Evolutionary conservation across 2,113 vertebrate genomes (phyloP).

Genomic region (Lepus americanus): DNA sequence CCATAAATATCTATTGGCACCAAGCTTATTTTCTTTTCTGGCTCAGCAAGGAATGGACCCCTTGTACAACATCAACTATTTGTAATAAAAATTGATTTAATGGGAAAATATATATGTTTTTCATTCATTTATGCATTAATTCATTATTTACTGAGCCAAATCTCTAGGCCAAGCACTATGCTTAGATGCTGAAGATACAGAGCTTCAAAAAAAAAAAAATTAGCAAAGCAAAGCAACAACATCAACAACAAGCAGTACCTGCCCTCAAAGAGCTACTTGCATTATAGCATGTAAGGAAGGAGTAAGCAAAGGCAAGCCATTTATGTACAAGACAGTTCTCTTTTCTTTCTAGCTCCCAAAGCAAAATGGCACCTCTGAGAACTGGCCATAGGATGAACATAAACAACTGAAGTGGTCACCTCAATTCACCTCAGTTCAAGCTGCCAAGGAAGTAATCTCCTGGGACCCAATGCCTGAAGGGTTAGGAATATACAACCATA

Average conservation of each 20-base stretch:
- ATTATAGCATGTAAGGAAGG: neutral
- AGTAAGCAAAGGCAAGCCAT: neutral
- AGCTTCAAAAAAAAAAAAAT: neutral
- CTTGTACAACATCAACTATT: neutral
- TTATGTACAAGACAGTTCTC: neutral
- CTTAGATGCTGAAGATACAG: neutral
- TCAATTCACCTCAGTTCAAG: slow-evolving; percentile 50
- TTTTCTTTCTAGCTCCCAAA: slow-evolving; percentile 45
- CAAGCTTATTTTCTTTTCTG: slow-evolving; percentile 33
- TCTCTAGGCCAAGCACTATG: neutral
- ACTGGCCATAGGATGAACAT: neutral
- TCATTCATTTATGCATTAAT: neutral
- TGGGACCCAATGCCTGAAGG: neutral
- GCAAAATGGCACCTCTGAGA: neutral
- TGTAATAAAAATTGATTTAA: neutral
- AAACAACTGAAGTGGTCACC: neutral
- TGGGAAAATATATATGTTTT: neutral
- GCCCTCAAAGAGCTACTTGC: neutral
- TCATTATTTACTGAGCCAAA: neutral
- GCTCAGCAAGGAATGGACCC: neutral
- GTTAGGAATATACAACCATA: slow-evolving; percentile 44
- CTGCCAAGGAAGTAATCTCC: slow-evolving; percentile 53
- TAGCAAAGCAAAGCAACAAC: rapidly evolving
- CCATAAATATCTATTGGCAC: neutral
- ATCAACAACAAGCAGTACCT: neutral